Conservation (phyloP, 2,888 invertebrate species). For the Drosophila mettleri region DNA sequence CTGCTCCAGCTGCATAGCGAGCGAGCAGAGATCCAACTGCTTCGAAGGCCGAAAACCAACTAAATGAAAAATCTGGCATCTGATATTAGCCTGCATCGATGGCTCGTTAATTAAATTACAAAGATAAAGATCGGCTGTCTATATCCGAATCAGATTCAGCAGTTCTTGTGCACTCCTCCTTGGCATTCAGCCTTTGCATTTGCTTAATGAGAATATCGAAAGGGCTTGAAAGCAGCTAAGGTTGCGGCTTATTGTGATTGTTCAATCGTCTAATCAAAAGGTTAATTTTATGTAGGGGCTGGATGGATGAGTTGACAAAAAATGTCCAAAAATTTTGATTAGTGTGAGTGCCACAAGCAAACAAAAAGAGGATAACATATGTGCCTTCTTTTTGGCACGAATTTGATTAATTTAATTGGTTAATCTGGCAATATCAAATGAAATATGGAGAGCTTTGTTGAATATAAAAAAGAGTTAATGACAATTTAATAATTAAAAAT, state of each 20-base stretch:
- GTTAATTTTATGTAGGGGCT: not conserved
- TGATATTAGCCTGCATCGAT: not conserved
- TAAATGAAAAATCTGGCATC: constrained; percentile 6
- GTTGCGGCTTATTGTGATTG: constrained; percentile 36
- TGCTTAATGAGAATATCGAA: constrained; percentile 49
- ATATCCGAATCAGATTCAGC: constrained; percentile 21
- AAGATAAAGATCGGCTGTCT: constrained; percentile 18
- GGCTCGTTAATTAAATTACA: constrained; percentile 52
- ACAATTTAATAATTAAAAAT: no score
- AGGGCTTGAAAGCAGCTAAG: not conserved
- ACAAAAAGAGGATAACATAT: not conserved
- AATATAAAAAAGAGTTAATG: not conserved
- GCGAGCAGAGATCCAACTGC: not conserved
- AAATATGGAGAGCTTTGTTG: not conserved
- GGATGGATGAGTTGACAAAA: constrained; percentile 59
- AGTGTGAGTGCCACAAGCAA: constrained; percentile 48
- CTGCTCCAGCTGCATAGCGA: constrained; percentile 39
- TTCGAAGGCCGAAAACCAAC: constrained; percentile 16
- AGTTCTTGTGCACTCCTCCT: constrained; percentile 9
- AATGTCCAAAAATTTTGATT: constrained; percentile 46
- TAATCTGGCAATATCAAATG: constrained; percentile 4
- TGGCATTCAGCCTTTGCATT: constrained; percentile 34
- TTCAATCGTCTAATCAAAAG: constrained; percentile 8
- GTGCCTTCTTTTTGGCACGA: not conserved
- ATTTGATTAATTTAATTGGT: constrained; percentile 20